These are phyloP conservation scores for Drosophila funebris DNA, from an alignment of 1,140 invertebrate species.

Conservation along the genomic window DNA sequence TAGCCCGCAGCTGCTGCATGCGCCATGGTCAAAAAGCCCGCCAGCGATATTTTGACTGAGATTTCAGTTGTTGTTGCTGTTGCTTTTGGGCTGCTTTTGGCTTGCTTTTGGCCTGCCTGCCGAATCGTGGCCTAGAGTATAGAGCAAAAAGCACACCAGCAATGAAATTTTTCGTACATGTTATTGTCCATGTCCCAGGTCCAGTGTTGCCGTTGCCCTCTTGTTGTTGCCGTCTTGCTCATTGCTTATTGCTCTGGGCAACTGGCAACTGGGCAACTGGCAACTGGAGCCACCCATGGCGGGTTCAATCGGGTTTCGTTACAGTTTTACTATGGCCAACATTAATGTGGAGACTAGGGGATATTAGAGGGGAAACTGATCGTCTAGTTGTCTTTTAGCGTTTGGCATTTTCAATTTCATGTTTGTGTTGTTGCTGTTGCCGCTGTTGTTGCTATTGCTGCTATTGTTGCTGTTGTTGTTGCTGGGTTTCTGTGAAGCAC, in stretches of 20 bases:
- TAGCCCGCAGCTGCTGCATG: conserved; percentile 59
- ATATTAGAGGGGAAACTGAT: neutral
- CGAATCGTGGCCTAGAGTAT: conserved; percentile 54
- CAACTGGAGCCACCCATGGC: conserved; percentile 73
- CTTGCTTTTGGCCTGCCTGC: too few relatives aligned
- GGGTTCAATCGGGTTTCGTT: conserved; percentile 81
- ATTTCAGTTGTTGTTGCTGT: conserved; percentile 41
- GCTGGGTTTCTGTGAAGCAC: conserved; percentile 78
- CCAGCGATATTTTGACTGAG: conserved; percentile 74
- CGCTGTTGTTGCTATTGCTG: conserved; percentile 59
- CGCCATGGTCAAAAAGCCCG: conserved; percentile 56
- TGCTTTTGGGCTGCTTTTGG: too few relatives aligned
- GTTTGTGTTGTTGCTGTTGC: conserved; percentile 56
- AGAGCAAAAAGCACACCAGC: conserved; percentile 68
- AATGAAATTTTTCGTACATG: conserved; percentile 80
- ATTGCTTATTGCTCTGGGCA: conserved; percentile 35
- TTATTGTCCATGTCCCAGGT: conserved; percentile 76
- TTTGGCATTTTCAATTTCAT: conserved; percentile 82
- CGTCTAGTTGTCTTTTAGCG: conserved; percentile 77
- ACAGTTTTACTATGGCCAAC: conserved; percentile 76
- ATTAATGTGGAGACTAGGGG: conserved; percentile 55
- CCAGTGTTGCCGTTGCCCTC: conserved; percentile 40
- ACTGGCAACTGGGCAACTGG: conserved; percentile 22
- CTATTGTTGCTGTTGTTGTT: conserved; percentile 48
- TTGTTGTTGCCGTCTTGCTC: conserved; percentile 30